Conservation (phyloP, 1,140 invertebrate genomes). For the Drosophila nigrodunni region DNA sequence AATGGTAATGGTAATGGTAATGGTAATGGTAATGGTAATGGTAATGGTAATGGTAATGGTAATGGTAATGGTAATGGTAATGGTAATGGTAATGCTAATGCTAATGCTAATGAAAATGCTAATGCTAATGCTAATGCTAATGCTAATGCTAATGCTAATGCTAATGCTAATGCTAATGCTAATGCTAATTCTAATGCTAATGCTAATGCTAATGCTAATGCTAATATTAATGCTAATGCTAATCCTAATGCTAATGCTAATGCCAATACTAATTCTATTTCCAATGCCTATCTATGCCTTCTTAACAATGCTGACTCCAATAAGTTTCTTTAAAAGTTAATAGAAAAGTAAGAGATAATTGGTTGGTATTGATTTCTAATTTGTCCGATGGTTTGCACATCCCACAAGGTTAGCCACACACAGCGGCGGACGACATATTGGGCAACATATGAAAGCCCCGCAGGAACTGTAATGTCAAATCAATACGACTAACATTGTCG, state of each 20-base stretch:
- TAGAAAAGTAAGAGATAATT: not conserved
- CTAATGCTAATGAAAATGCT: not conserved
- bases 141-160: not conserved
- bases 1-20: too few relatives aligned
- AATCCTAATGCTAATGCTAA: not conserved
- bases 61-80: not conserved
- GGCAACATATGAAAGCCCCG: not conserved
- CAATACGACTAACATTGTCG: constrained; percentile 46
- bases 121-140: not conserved
- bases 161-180: not conserved
- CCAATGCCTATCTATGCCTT: not conserved
- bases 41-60: not conserved
- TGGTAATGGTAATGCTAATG: not conserved
- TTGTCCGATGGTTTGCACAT: not conserved
- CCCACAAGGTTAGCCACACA: not conserved
- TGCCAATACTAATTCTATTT: not conserved
- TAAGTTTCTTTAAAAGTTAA: not conserved
- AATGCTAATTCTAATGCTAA: not conserved
- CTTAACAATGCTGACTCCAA: not conserved
- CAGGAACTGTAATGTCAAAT: constrained; percentile 55
- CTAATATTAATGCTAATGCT: not conserved
- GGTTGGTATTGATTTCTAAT: constrained; percentile 51
- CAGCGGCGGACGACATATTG: not conserved
- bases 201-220: not conserved
- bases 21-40: not conserved